phyloP scores from a whole-genome alignment of 2,888 invertebrate species.

The Catocala fraxini region DNA sequence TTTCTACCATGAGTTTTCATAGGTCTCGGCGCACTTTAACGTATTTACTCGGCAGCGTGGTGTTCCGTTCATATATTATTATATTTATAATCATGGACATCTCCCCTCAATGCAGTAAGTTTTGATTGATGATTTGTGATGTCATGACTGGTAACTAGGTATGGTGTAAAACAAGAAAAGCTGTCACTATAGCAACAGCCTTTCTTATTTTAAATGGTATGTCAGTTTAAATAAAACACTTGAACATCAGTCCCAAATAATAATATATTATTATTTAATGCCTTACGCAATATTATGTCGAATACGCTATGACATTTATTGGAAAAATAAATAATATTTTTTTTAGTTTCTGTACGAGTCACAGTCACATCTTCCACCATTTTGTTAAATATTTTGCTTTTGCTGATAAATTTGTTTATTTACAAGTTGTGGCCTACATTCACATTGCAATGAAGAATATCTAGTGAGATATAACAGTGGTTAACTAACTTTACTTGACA shows the following conservation, averaged over 20 bases:
- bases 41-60: too few species aligned
- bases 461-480: too few species aligned
- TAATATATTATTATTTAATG: slow-evolving; percentile 65
- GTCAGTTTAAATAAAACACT: slow-evolving; percentile 39
- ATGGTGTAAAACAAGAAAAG: too few species aligned
- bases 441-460: slow-evolving; percentile 31
- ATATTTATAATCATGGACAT: too few species aligned
- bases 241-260: slow-evolving; percentile 68
- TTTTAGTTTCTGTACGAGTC: slow-evolving; percentile 60
- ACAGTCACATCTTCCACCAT: slow-evolving; percentile 75
- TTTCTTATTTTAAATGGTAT: background rate
- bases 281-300: slow-evolving; percentile 62
- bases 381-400: slow-evolving; percentile 63
- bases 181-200: too few species aligned
- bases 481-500: background rate
- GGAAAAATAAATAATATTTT: slow-evolving; percentile 80
- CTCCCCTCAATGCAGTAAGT: too few species aligned
- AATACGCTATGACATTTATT: slow-evolving; percentile 73
- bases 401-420: slow-evolving; percentile 44
- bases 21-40: too few species aligned
- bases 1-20: too few species aligned
- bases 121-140: too few species aligned
- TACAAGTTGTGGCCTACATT: slow-evolving; percentile 41
- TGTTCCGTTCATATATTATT: too few species aligned
- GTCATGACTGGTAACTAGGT: too few species aligned